These are phyloP conservation scores for Drepana arcuata DNA, from an alignment of 1,140 invertebrate species.

Conservation along the genomic window DNA sequence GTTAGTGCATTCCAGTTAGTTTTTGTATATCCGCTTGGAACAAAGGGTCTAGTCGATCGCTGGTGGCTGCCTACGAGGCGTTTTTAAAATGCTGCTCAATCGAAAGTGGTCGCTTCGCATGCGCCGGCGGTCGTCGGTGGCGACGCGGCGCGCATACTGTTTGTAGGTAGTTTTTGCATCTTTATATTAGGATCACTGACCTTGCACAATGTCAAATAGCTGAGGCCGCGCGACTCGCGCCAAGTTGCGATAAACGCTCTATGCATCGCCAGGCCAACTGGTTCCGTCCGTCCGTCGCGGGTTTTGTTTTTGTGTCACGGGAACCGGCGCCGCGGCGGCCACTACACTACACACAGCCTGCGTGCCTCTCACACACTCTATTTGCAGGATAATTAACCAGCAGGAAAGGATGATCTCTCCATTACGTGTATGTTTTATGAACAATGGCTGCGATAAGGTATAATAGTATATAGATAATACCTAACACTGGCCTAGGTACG, in stretches of 20 bases:
- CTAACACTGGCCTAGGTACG: too few species aligned
- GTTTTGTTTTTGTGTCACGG: conserved; percentile 26
- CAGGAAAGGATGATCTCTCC: too few species aligned
- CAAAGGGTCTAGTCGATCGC: conserved; percentile 19
- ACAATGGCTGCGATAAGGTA: too few species aligned
- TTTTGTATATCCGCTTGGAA: conserved; percentile 14
- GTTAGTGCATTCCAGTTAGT: too few species aligned
- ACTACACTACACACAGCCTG: too few species aligned
- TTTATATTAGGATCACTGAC: conserved; percentile 70
- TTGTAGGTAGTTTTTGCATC: conserved; percentile 49
- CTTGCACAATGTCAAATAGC: conserved; percentile 70
- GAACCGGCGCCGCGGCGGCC: conserved; percentile 4
- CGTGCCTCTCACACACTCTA: too few species aligned
- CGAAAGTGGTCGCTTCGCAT: conserved; percentile 58
- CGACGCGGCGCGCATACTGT: conserved; percentile 42
- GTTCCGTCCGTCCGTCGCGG: conserved; percentile 26
- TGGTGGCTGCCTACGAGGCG: conserved; percentile 14
- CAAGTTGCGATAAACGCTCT: conserved; percentile 21
- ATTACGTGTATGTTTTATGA: too few species aligned
- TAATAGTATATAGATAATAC: too few species aligned
- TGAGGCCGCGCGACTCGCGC: conserved; percentile 37
- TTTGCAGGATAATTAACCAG: too few species aligned
- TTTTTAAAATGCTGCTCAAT: conserved; percentile 53
- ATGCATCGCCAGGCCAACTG: conserved; percentile 44
- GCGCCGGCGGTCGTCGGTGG: conserved; percentile 23